Evolutionary conservation across 1,140 invertebrate species (phyloP).

Genomic region (Babylonia areolata): DNA sequence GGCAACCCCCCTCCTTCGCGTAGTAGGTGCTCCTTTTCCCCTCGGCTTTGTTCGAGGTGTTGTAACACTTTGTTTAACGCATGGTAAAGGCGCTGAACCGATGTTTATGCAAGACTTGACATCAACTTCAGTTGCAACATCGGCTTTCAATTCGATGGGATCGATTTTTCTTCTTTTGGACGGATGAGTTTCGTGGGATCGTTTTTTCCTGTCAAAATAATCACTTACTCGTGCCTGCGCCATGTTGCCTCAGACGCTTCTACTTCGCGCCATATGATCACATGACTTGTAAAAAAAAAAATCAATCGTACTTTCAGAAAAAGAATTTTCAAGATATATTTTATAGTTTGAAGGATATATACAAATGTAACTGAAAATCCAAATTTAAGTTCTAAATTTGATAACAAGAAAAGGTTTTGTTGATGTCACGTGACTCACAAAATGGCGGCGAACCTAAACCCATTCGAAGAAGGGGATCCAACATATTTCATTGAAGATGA

Average conservation of each 20-base stretch:
- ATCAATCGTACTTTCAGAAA: neutral
- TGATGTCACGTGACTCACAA: conserved; percentile 58
- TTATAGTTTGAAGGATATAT: neutral
- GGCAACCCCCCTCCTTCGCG: neutral
- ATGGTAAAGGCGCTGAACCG: neutral
- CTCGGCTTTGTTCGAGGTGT: neutral
- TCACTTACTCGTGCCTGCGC: conserved; percentile 65
- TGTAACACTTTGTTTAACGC: neutral
- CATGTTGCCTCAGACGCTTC: conserved; percentile 48
- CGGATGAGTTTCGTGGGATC: conserved; percentile 49
- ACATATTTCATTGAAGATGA: conserved; percentile 51
- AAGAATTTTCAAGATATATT: conserved; percentile 2
- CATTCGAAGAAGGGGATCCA: conserved; percentile 60
- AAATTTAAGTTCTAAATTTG: neutral
- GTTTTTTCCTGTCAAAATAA: conserved; percentile 62
- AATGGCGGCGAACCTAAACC: conserved; percentile 73
- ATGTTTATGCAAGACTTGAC: neutral
- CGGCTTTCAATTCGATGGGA: conserved; percentile 25
- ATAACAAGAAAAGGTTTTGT: conserved; percentile 2
- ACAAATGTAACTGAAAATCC: neutral
- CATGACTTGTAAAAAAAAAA: conserved; percentile 30
- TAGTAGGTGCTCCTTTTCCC: neutral
- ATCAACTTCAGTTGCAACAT: neutral
- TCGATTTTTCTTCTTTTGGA: conserved; percentile 68
- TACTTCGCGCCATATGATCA: conserved; percentile 43